Conservation (phyloP, 2,888 invertebrate species). For the Netelia inedita region DNA sequence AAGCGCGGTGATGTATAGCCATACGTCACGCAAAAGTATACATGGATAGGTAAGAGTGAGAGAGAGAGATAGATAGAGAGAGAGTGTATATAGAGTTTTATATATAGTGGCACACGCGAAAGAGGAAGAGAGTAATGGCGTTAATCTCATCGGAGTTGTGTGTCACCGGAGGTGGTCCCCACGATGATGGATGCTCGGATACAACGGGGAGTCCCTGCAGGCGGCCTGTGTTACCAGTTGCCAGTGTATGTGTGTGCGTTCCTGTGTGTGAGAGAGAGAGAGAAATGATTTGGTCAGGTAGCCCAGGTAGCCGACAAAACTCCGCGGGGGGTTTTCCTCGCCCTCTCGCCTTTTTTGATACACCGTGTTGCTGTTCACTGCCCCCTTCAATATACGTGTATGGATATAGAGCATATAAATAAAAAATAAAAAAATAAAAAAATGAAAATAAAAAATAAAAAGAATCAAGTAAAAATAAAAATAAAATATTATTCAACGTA, state of each 20-base stretch:
- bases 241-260: conserved; percentile 7
- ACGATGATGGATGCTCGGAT: conserved; percentile 79
- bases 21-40: conserved; percentile 17
- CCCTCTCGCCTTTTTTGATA: conserved; percentile 58
- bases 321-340: conserved; percentile 78
- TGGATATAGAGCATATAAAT: conserved; percentile 2
- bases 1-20: conserved; percentile 11
- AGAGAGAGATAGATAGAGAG: conserved; percentile 4
- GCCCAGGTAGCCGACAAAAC: conserved; percentile 78
- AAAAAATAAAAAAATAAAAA: neutral
- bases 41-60: neutral
- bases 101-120: conserved; percentile 7
- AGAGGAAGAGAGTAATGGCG: conserved; percentile 66
- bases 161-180: conserved; percentile 82
- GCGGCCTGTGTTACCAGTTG: conserved; percentile 67
- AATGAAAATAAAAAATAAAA: neutral
- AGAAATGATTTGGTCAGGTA: conserved; percentile 72
- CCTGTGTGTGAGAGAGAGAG: conserved; percentile 9
- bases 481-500: too few species aligned
- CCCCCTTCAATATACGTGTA: conserved; percentile 12
- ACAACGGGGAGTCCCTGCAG: conserved; percentile 70
- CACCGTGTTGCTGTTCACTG: conserved; percentile 39
- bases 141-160: conserved; percentile 76
- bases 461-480: too few species aligned
- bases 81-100: neutral